Base-by-base conservation (phyloP, 1,140 invertebrate genomes). In the Mya arenaria region DNA sequence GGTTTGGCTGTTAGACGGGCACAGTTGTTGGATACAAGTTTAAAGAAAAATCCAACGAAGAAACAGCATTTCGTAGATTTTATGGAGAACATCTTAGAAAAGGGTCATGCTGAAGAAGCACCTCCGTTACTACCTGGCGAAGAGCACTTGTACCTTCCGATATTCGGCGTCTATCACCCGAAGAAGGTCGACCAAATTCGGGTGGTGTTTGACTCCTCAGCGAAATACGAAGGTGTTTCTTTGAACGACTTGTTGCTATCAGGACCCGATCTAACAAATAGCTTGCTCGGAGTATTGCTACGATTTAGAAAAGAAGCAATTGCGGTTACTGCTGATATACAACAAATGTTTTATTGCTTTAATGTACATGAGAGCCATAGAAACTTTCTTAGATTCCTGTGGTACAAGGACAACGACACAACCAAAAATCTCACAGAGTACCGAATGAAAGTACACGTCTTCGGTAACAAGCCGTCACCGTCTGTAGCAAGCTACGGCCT, bases 261-360 rank as follows among this genome's bases (percentile, higher is more conserved):
- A n/a, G 81, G 81, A 37, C 72, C 71, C 13, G 10, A 77, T 30
- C 74, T 77, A 13, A 77, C n/a, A 8, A 77, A 77, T 36, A 77
- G 60, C 1, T 34, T 77, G 15, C 4, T 66, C 48, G 74, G 74
- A 8, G 74, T 68, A 13, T 37, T 30, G 17, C 23, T 63, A n/a
- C 60, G 60, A 23, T 63, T 63, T 5, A 4, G 65, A 13, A 68
- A 30, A 37, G 65, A 41, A 30, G 8, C 36, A 37, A 10, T 68
- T n/a, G 65, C 65, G 34, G 0, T 68, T 37, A 37, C 8, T 37
- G 0, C 37, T n/a, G 37, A 68, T 28, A 68, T 68, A 1, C 32
- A 75, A 23, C 32, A 60, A 8, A 41, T 75, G 72, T 62, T 60
- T 1, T 30, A 75, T 34, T 30, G 30, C 10, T 60, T 63, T 19